Percentiles rank a stretch among this genome's conserved stretches.
phyloP scores from a whole-genome alignment of 2,113 vertebrate species.

The Drymodes brunneopygia region DNA sequence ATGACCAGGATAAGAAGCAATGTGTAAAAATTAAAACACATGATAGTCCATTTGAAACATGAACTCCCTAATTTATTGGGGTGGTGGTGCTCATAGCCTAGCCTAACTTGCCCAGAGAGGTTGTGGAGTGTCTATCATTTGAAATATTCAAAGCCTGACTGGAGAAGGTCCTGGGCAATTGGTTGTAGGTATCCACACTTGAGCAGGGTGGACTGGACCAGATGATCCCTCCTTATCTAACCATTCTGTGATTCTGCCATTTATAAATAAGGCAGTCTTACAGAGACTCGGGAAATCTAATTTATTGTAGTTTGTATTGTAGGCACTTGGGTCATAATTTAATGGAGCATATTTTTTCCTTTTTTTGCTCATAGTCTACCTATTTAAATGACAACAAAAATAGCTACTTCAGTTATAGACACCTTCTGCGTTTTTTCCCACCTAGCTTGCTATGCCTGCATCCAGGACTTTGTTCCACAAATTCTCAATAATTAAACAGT shows the following conservation, averaged over 20 bases:
- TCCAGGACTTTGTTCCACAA: not conserved
- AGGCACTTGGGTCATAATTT: not conserved
- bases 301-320: not conserved
- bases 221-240: not conserved
- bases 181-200: not conserved
- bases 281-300: not conserved
- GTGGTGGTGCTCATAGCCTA: not conserved
- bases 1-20: not conserved
- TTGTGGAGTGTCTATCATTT: not conserved
- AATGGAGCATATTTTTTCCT: not conserved
- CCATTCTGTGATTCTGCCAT: not conserved
- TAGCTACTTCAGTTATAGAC: not conserved
- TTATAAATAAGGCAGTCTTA: not conserved
- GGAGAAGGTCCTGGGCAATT: not conserved
- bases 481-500: not conserved
- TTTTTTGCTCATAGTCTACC: not conserved
- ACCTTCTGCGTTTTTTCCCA: rapidly evolving
- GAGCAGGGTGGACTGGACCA: not conserved
- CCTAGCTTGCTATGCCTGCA: rapidly evolving
- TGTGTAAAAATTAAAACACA: not conserved
- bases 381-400: not conserved
- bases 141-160: not conserved
- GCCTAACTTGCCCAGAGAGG: not conserved
- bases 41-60: not conserved
- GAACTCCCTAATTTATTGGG: not conserved